These are phyloP conservation scores for Mormyrus lacerda DNA, from an alignment of 2,113 vertebrate species.

Conservation along the genomic window DNA sequence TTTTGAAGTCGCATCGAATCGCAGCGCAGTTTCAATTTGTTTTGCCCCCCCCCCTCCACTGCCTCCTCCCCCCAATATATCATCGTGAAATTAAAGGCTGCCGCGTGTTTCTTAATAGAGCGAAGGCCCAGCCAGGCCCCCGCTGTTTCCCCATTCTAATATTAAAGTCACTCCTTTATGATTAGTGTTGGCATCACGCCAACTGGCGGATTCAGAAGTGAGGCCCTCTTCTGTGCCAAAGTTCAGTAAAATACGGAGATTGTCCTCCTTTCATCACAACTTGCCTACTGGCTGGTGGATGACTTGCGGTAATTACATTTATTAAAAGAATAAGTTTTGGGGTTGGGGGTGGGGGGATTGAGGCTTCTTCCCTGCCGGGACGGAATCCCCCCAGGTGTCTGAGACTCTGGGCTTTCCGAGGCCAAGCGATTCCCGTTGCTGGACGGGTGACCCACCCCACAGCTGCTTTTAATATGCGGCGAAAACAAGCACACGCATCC, in stretches of 20 bases:
- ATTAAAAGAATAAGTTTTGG: slow-evolving; percentile 35
- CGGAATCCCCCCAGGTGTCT: neutral
- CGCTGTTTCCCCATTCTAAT: slow-evolving; percentile 47
- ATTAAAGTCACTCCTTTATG: slow-evolving; percentile 47
- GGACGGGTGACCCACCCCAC: neutral
- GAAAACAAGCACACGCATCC: neutral
- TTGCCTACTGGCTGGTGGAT: slow-evolving; percentile 26
- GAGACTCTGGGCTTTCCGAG: neutral
- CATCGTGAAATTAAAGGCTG: slow-evolving; percentile 52
- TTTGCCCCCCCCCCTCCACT: slow-evolving; percentile 28
- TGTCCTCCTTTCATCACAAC: slow-evolving; percentile 34
- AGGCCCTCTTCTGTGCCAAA: slow-evolving; percentile 34
- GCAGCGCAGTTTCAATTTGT: slow-evolving; percentile 36
- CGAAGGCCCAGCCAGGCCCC: slow-evolving; percentile 28
- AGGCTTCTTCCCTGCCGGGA: neutral
- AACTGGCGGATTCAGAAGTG: slow-evolving; percentile 36
- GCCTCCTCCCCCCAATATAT: slow-evolving; percentile 29
- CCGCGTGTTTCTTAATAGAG: slow-evolving; percentile 35
- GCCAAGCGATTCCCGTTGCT: neutral
- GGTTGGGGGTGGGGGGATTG: slow-evolving; percentile 4
- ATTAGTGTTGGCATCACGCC: slow-evolving; percentile 48
- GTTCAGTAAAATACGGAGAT: slow-evolving; percentile 36
- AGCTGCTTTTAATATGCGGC: neutral
- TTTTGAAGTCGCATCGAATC: slow-evolving; percentile 36
- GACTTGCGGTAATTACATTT: slow-evolving; percentile 36